Base-by-base conservation (phyloP, 2,797 vertebrate species). In the Chloroceryle amazona region DNA sequence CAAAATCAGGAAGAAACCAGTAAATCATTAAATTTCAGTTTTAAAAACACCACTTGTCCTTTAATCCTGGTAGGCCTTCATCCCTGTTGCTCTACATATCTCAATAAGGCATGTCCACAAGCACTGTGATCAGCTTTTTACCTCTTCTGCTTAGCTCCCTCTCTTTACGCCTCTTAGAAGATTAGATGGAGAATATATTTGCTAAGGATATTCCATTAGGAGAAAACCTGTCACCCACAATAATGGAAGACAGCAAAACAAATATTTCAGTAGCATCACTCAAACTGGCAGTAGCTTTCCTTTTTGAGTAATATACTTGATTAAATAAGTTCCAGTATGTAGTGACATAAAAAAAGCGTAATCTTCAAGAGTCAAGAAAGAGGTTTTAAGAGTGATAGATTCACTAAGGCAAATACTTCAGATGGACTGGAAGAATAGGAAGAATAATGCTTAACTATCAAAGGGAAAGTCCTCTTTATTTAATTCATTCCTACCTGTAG, bases 241-340 rank as follows among this genome's bases (percentile, higher is more conserved):
- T 49, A 47, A 3, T 5, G 25, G 60, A 65, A 73, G 33, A 83
- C 1, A 1, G 37, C 6, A 72, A 20, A 29, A 89, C 13, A 10
- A 60, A 2, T 33, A 86, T 28, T 72, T 75, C 58, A 63, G 13
- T 9, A 60, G 26, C 9, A 63, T 76, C 46, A 65, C 16, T 52
- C 18, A 72, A 83, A 60, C 5, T 82, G 67, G 20, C 3, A 8
- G 9, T 49, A 37, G 3, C 13, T 67, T 84, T 95, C 51, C n/a
- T 65, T 21, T 39, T 7, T 6, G 37, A 67, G 78, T 33, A 15
- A 39, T 11, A 54, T 0, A 0, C 35, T 71, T 72, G 5, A 1
- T 62, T 54, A 79, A 51, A 82, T 37, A 17, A 12, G 3, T 82
- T 60, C 28, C 52, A 76, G 33, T 46, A 65, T 25, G 37, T 17